Conservation (phyloP, 2,113 vertebrate genomes). For the Montifringilla adamsi region DNA sequence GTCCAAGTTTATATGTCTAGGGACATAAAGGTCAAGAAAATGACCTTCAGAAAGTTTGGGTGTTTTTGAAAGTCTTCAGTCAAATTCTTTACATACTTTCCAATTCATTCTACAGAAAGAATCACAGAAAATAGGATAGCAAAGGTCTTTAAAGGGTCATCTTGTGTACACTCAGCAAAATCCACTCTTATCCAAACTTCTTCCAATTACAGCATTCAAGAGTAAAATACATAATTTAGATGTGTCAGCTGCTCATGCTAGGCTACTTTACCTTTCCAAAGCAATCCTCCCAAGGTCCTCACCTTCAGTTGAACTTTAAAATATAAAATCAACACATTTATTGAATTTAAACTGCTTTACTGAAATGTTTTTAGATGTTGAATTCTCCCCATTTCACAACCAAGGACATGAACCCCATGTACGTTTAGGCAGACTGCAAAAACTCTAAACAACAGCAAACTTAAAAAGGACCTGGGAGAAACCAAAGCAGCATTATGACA, state of each 20-base stretch:
- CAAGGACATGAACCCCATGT: neutral
- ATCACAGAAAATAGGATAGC: neutral
- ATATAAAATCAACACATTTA: neutral
- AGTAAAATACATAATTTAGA: neutral
- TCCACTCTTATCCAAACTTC: neutral
- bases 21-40: neutral
- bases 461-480: neutral
- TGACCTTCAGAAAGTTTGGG: neutral
- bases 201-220: neutral
- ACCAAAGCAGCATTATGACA: neutral
- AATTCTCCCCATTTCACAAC: neutral
- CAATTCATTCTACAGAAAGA: neutral
- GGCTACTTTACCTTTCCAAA: constrained; percentile 3
- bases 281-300: neutral
- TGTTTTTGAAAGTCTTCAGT: neutral
- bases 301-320: neutral
- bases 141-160: neutral
- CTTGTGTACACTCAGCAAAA: neutral
- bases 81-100: neutral
- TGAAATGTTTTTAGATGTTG: neutral
- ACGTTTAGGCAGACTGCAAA: neutral
- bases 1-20: neutral
- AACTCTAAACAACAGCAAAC: neutral
- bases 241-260: neutral
- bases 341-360: neutral